Percentiles rank a stretch among this genome's conserved stretches.
These are phyloP conservation scores for Osmoderma eremita DNA, from an alignment of 2,888 invertebrate species.

Conservation along the genomic window DNA sequence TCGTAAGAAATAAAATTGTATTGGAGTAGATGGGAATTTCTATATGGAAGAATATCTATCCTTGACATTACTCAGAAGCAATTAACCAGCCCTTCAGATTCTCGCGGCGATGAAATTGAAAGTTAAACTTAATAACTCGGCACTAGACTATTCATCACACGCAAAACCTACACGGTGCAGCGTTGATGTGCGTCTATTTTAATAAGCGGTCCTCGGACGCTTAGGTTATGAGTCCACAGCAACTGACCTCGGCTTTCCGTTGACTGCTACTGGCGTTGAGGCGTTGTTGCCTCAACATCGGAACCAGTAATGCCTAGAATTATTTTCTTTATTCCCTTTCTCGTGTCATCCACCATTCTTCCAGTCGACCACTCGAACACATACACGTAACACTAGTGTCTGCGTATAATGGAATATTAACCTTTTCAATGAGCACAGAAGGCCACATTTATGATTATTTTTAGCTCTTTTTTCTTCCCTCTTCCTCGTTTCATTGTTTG, in stretches of 20 bases:
- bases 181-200: background rate
- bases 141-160: no score
- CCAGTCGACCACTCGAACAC: conserved; percentile 2
- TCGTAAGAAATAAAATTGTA: no score
- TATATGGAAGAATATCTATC: background rate
- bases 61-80: conserved; percentile 23
- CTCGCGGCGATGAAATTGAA: conserved; percentile 5
- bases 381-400: background rate
- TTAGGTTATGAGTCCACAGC: conserved; percentile 4
- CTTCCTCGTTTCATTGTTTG: background rate
- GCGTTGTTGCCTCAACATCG: background rate
- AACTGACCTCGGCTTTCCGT: conserved; percentile 1
- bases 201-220: background rate
- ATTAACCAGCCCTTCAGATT: conserved; percentile 8
- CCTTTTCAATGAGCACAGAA: conserved; percentile 30
- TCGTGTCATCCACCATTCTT: background rate
- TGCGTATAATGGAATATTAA: conserved; percentile 25
- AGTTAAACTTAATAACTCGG: background rate
- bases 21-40: no score
- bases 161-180: background rate
- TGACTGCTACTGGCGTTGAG: background rate
- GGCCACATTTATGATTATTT: conserved; percentile 21
- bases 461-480: conserved; percentile 3
- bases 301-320: no score
- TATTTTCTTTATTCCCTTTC: no score